Base-by-base conservation (phyloP, 2,888 invertebrate genomes). In the Drosophila hamatofila region DNA sequence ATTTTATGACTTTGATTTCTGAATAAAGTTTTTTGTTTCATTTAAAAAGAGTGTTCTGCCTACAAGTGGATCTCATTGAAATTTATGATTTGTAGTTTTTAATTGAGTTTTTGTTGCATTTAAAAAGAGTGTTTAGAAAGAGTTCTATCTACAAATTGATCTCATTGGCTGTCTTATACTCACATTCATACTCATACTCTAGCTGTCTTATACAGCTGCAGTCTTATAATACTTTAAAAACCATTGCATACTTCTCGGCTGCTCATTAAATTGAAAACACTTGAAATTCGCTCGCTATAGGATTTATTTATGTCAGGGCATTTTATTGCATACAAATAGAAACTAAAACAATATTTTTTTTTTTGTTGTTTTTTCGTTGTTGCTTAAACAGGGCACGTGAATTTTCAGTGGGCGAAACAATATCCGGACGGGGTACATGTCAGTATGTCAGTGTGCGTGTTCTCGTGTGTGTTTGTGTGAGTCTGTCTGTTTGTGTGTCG, bases 241-340 rank as follows among this genome's bases (percentile, higher is more conserved):
- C 0, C 12, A 6, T 62, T 73, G 75, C 77, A 67, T 77, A 81
- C 75, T 78, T 88, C 81, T 27, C 11, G 84, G 87, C 77, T 25
- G 14, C 3, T 3, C 9, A 0, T 6, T 16, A 41, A 49, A 68
- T 18, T 4, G 3, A 52, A 49, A 57, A 60, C 9, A 12, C 35
- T 27, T 54, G 12, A 18, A 46, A 51, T 54, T 75, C 63, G 54
- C 69, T 76, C 65, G 68, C 66, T 67, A 51, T 77, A 68, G 62
- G 72, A 78, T 72, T 78, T 69, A 70, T 72, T 64, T 61, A 51
- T 71, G 61, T 75, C 65, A 65, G 71, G 66, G 77, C 54, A 66
- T 60, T 85, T 86, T 88, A 81, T 83, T 83, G 85, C 81, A 81
- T 78, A 78, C 60, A 78, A 73, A 66, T 69, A 67, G 57, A 83